Evolutionary conservation across 2,888 invertebrate species (phyloP), one percentile per base, ranked within the genome.

Genomic region (Harpalus rubripes): DNA sequence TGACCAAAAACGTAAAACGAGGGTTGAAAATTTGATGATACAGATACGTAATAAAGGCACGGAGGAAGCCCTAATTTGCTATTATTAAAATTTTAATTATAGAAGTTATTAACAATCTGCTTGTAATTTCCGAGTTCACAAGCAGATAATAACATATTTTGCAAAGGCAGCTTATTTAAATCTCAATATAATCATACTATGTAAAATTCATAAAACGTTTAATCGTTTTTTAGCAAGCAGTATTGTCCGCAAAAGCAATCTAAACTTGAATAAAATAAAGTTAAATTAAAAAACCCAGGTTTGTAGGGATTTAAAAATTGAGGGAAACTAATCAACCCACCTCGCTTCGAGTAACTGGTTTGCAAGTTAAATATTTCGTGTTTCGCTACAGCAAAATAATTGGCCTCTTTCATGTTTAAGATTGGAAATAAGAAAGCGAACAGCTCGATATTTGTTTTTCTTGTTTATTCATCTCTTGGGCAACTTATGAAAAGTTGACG

Each of bases 221-320:
- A 56, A 58, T 39, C 58, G 61, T 79, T 79, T 79, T 79, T 16
- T 61, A 59, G 59, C 58, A 61, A 12, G 32, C 39, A 22, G 79
- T 41, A 44, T 78, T 59, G 58, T 15, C 58, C 61, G 39, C 61
- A 61, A 52, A 79, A 39, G 79, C 79, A 79, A 79, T 79, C 61
- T 79, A 79, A 79, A 79, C 16, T 79, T 79, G 61, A 79, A 79
- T 79, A 79, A 61, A 79, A 79, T 79, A 61, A 79, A 79, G 79
- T 79, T 79, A 79, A 79, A 79, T 79, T 79, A 79, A 79, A 79
- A 79, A 79, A 16, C 10, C 16, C 79, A 15, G 7, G 15, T n/a
- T 79, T 79, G 61, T 52, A 39, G 79, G 39, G n/a, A 16, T 26
- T 59, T 79, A 39, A 79, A 79, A 61, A 18, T 78, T 59, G 15